Percentiles rank a stretch among this genome's conserved stretches.
These are phyloP conservation scores for Ferdinandea cuprea DNA, from an alignment of 2,888 invertebrate genomes.

Conservation along the genomic window DNA sequence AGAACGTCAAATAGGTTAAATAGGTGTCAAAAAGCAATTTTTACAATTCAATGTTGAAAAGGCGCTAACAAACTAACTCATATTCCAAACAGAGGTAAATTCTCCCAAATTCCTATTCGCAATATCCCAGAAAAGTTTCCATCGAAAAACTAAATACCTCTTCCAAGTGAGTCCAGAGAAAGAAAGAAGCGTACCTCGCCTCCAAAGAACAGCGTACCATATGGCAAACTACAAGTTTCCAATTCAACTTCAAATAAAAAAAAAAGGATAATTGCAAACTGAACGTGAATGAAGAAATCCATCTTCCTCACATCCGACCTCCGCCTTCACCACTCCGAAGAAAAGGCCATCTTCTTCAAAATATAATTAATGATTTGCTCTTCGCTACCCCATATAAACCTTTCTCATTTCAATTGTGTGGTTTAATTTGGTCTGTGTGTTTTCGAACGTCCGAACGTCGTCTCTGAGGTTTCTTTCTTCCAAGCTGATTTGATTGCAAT, in stretches of 20 bases:
- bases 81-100: no score
- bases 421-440: constrained; percentile 36
- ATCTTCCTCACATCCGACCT: background rate
- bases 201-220: constrained; percentile 18
- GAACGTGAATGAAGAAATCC: constrained; percentile 2
- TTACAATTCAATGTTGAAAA: no score
- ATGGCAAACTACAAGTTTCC: constrained; percentile 23
- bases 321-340: background rate
- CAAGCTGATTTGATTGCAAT: constrained; percentile 46
- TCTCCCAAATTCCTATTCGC: no score
- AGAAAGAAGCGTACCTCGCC: no score
- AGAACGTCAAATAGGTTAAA: no score
- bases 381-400: background rate
- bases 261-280: constrained; percentile 31
- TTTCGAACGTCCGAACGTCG: constrained; percentile 18
- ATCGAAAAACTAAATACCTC: no score
- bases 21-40: no score
- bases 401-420: constrained; percentile 18
- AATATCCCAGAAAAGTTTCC: no score
- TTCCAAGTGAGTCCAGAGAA: no score
- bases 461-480: constrained; percentile 16
- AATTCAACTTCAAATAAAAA: constrained; percentile 33
- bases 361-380: constrained; percentile 55
- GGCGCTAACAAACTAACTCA: no score
- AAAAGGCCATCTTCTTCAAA: constrained; percentile 12